These are phyloP conservation scores for Percopsis transmontana DNA, from an alignment of 2,113 vertebrate genomes.

Conservation along the genomic window DNA sequence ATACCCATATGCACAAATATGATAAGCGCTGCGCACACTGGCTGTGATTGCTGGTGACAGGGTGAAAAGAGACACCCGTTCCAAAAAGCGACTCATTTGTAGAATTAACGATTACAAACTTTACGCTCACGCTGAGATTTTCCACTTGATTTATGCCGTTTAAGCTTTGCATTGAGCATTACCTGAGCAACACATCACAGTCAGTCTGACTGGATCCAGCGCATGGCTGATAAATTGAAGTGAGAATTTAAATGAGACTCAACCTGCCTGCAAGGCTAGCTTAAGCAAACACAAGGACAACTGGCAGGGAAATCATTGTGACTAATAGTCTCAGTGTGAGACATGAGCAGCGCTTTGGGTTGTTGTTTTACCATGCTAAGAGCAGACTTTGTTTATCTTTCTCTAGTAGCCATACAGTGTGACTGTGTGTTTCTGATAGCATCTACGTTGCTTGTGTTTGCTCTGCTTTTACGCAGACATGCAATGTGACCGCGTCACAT, in stretches of 20 bases:
- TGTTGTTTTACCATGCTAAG: slow-evolving; percentile 60
- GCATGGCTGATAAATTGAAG: slow-evolving; percentile 61
- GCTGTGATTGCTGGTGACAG: slow-evolving; percentile 25
- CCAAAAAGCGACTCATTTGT: slow-evolving; percentile 23
- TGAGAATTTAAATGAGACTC: slow-evolving; percentile 66
- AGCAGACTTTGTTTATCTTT: slow-evolving; percentile 70
- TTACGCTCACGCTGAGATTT: slow-evolving; percentile 44
- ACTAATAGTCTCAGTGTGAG: slow-evolving; percentile 74
- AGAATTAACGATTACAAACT: slow-evolving; percentile 15
- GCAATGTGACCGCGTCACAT: slow-evolving; percentile 29
- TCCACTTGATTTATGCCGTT: slow-evolving; percentile 43
- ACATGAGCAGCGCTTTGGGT: slow-evolving; percentile 66
- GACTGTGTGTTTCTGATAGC: slow-evolving; percentile 61
- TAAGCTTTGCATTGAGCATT: slow-evolving; percentile 43
- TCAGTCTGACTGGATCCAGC: slow-evolving; percentile 39
- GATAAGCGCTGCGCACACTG: slow-evolving; percentile 28
- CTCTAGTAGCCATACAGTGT: slow-evolving; percentile 52
- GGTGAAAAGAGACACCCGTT: slow-evolving; percentile 32
- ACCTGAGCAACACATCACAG: slow-evolving; percentile 63
- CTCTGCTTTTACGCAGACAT: slow-evolving; percentile 42
- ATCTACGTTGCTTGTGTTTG: slow-evolving; percentile 59
- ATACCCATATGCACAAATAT: slow-evolving; percentile 33
- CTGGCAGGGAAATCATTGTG: slow-evolving; percentile 74
- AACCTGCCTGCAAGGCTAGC: slow-evolving; percentile 63
- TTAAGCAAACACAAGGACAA: slow-evolving; percentile 70